Percentiles rank a stretch among this genome's conserved stretches.
Conservation (phyloP, 2,888 invertebrate species). For the Tubulanus polymorphus region DNA sequence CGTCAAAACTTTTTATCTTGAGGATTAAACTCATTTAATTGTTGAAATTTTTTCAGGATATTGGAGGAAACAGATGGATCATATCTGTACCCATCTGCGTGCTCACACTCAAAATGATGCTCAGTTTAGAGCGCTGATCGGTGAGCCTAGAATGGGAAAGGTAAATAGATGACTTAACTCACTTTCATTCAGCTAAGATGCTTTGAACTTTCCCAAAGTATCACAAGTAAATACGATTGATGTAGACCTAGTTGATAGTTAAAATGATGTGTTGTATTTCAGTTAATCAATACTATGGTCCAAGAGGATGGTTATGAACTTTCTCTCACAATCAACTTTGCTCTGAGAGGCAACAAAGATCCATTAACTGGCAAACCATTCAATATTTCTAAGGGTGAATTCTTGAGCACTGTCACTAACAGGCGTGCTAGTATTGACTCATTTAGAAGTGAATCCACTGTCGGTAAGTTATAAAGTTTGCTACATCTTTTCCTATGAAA, state of each 20-base stretch:
- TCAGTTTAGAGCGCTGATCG: conserved; percentile 52
- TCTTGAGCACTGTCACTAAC: conserved; percentile 24
- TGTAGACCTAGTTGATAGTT: too few species aligned
- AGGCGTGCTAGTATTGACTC: conserved; percentile 33
- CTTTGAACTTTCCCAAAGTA: too few species aligned
- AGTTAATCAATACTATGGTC: conserved; percentile 47
- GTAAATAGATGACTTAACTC: too few species aligned
- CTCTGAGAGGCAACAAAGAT: conserved; percentile 43
- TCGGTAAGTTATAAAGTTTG: too few species aligned
- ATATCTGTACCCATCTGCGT: conserved; percentile 51
- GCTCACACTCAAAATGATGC: conserved; percentile 52
- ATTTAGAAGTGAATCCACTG: conserved; percentile 23
- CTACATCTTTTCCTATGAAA: too few species aligned
- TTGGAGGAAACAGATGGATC: conserved; percentile 54
- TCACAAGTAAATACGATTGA: too few species aligned
- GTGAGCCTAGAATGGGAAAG: conserved; percentile 54
- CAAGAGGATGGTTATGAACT: conserved; percentile 52
- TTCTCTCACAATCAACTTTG: conserved; percentile 49
- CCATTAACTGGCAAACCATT: conserved; percentile 37
- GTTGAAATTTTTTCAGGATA: conserved; percentile 38
- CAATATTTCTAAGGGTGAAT: conserved; percentile 22
- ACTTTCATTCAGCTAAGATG: too few species aligned
- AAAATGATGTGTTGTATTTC: too few species aligned
- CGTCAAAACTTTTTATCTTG: background rate
- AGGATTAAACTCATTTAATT: background rate